These are phyloP conservation scores for Zosterops borbonicus DNA, from an alignment of 2,113 vertebrate genomes.

Conservation along the genomic window DNA sequence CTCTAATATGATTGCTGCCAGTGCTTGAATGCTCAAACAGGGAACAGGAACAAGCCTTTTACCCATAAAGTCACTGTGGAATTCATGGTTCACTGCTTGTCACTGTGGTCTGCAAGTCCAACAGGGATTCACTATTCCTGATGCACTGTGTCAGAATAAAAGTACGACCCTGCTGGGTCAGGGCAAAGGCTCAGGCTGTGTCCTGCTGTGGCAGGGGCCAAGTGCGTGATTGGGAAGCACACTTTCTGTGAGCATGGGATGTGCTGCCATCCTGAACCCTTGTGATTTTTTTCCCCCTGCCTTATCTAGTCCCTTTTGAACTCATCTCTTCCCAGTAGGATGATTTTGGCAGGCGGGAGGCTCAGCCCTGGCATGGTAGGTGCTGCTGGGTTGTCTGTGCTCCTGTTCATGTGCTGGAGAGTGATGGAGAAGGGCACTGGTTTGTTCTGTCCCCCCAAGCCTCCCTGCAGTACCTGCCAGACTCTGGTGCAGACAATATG, in stretches of 20 bases:
- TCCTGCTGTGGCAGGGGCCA: rapidly evolving
- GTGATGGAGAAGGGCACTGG: background rate
- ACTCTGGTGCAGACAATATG: background rate
- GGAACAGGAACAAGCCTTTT: background rate
- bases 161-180: background rate
- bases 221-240: background rate
- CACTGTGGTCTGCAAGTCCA: background rate
- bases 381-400: background rate
- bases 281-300: background rate
- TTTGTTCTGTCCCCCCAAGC: background rate
- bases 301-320: background rate
- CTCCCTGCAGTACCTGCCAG: rapidly evolving
- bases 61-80: background rate
- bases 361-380: rapidly evolving
- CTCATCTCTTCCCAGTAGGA: background rate
- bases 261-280: background rate
- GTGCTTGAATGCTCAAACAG: background rate
- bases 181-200: background rate
- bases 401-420: rapidly evolving
- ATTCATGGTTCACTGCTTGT: constrained; percentile 17
- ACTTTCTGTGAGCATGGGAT: background rate
- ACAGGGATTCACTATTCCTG: background rate
- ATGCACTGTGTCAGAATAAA: background rate
- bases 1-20: background rate
- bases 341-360: background rate